Evolutionary conservation across 2,797 vertebrate genomes (phyloP).

Genomic region (Channa striata): DNA sequence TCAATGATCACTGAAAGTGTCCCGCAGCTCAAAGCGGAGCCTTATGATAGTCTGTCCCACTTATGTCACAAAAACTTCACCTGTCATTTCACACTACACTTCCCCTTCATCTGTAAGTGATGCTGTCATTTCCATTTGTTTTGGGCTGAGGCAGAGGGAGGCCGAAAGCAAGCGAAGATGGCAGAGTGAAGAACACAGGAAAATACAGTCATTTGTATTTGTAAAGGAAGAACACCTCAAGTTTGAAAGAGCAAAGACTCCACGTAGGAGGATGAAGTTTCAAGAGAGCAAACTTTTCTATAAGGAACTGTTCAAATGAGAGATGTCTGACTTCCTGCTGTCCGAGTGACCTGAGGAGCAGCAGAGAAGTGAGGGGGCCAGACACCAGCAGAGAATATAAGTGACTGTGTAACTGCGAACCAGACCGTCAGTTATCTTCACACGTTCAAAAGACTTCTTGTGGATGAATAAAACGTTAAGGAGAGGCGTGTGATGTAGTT

Average conservation of each 20-base stretch:
- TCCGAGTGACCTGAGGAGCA: constrained; percentile 10
- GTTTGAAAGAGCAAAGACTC: background rate
- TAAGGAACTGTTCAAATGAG: background rate
- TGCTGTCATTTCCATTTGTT: constrained; percentile 52
- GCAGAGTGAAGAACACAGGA: background rate
- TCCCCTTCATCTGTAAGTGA: constrained; percentile 54
- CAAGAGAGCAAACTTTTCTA: background rate
- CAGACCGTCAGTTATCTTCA: constrained; percentile 21
- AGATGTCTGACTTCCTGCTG: background rate
- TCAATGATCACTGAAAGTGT: constrained; percentile 25
- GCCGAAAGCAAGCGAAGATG: constrained; percentile 12
- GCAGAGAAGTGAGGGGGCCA: background rate
- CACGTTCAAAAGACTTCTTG: background rate
- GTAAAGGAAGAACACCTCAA: background rate
- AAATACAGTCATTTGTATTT: constrained; percentile 24
- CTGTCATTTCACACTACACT: constrained; percentile 54
- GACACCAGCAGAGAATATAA: background rate
- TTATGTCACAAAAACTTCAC: constrained; percentile 56
- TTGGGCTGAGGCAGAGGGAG: constrained; percentile 17
- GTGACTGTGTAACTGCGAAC: background rate
- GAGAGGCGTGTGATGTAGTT: constrained; percentile 13
- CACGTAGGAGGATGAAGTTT: background rate
- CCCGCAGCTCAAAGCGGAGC: constrained; percentile 40
- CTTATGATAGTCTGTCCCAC: constrained; percentile 47
- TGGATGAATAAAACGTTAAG: constrained; percentile 3